Evolutionary conservation across 2,797 vertebrate species (phyloP), one percentile per base, ranked within the genome.

Genomic region (Rhynchotus rufescens): DNA sequence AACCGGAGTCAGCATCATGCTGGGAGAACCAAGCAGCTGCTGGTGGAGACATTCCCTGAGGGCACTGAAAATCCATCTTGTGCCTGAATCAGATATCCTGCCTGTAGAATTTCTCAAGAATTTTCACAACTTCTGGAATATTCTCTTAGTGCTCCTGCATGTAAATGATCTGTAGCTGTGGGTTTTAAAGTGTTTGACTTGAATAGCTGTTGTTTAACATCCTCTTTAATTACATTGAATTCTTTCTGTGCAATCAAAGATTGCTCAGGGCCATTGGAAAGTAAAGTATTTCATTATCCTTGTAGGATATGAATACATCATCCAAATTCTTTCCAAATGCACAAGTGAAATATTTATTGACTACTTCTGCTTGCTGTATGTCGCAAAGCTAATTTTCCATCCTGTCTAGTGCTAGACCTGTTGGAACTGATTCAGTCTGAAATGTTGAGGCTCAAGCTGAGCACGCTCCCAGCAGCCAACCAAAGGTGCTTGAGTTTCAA

Each of bases 191-290:
- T 66, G 77, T 93, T 95, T 84, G 59, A 92, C 74, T 92, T 60
- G 60, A 93, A 49, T 79, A 69, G 74, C 56, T 88, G 83, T 84
- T 94, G 93, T 96, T 95, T 93, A 96, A 93, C 91, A 93, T 86
- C 67, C 77, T 86, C 74, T 88, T 96, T 92, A 93, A 95, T 96
- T 85, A 86, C 68, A 81, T 66, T 86, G 88, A 88, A 86, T 84
- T 79, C 77, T 6, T 30, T 69, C 88, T 76, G 59, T 86, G 90
- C 74, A 91, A 64, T 93, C 91, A 92, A 91, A 94, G 28, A 47
- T 56, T 64, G 94, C 95, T 89, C 36, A 66, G 89, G 91, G 94
- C 91, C 51, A 66, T 13, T 78, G 71, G 69, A 84, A 89, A 59
- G 26, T 21, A 45, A 73, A 86, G 71, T 38, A 66, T 89, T 94